phyloP scores from a whole-genome alignment of 2,888 invertebrate genomes.

The Calameuta filiformis region DNA sequence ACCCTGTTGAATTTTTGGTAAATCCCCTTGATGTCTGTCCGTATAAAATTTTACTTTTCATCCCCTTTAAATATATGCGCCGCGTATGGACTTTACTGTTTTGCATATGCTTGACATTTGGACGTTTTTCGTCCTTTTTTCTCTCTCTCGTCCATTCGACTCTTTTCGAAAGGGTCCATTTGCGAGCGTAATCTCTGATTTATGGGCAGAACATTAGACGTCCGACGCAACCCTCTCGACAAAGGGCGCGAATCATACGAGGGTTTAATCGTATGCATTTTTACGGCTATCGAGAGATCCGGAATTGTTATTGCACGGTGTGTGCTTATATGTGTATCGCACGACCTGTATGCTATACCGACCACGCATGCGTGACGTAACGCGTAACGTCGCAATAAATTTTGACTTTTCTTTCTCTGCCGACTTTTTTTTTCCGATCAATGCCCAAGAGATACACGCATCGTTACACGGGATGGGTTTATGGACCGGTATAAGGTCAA shows the following conservation, averaged over 20 bases:
- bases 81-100: too few species aligned
- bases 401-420: slow-evolving; percentile 40
- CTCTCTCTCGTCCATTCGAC: slow-evolving; percentile 21
- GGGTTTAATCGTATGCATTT: slow-evolving; percentile 60
- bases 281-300: slow-evolving; percentile 33
- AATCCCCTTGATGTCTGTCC: too few species aligned
- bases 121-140: not conserved
- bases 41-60: too few species aligned
- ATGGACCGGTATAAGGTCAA: slow-evolving; percentile 16
- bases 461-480: slow-evolving; percentile 18
- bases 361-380: slow-evolving; percentile 28
- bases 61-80: too few species aligned
- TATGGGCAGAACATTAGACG: slow-evolving; percentile 28
- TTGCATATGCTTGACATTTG: too few species aligned
- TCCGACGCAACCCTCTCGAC: slow-evolving; percentile 33
- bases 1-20: too few species aligned
- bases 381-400: slow-evolving; percentile 58
- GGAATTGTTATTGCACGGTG: too few species aligned
- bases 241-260: slow-evolving; percentile 42
- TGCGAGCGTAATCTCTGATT: slow-evolving; percentile 37
- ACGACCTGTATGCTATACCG: too few species aligned
- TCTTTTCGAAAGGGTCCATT: slow-evolving; percentile 24
- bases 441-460: slow-evolving; percentile 1
- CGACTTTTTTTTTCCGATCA: not conserved
- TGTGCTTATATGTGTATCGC: too few species aligned